Percentiles rank a stretch among this genome's conserved stretches.
phyloP scores from a whole-genome alignment of 2,888 invertebrate species.

The Rhabditophanes sp. region DNA sequence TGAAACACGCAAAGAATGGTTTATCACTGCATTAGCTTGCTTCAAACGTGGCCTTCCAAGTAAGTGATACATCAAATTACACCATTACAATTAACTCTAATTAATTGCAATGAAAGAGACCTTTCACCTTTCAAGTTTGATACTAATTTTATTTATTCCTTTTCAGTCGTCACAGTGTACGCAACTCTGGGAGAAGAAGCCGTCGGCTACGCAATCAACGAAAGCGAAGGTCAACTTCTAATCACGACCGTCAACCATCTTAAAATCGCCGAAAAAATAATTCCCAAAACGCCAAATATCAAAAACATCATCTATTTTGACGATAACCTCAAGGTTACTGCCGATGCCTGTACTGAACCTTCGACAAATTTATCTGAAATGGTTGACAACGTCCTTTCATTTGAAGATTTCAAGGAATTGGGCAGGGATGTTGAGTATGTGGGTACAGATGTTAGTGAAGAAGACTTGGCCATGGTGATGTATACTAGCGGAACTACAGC shows the following conservation, averaged over 20 bases:
- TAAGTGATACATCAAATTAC: no score
- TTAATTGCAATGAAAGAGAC: constrained; percentile 1
- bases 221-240: constrained; percentile 80
- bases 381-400: no score
- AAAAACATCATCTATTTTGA: constrained; percentile 33
- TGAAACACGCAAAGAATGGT: constrained; percentile 94
- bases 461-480: constrained; percentile 86
- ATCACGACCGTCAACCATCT: constrained; percentile 79
- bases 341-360: no score
- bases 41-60: constrained; percentile 80
- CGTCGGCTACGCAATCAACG: constrained; percentile 83
- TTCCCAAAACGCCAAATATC: constrained; percentile 26
- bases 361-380: constrained; percentile 7
- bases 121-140: no score
- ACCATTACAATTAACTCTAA: no score
- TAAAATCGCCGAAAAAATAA: constrained; percentile 56
- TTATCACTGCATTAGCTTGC: constrained; percentile 83
- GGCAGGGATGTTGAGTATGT: no score
- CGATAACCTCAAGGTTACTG: constrained; percentile 12
- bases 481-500: constrained; percentile 94
- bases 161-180: constrained; percentile 77
- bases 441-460: constrained; percentile 14
- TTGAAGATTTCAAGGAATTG: no score
- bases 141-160: no score
- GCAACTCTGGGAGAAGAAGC: constrained; percentile 91